These are phyloP conservation scores for Sipha flava DNA, from an alignment of 1,140 invertebrate species.

Conservation along the genomic window DNA sequence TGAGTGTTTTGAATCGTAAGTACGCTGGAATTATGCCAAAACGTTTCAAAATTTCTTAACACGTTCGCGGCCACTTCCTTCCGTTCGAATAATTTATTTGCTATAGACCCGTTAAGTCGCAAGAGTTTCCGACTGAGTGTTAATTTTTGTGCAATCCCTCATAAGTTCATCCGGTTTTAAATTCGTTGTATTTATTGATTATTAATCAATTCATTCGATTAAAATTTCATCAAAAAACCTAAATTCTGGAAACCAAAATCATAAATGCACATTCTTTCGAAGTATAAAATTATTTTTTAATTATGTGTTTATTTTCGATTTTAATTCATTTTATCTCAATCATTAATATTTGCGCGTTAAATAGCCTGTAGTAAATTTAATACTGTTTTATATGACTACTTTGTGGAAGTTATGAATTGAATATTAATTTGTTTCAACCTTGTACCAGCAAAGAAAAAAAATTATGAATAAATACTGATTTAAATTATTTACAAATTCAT, in stretches of 20 bases:
- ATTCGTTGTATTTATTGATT: background rate
- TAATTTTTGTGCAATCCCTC: background rate
- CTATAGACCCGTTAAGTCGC: background rate
- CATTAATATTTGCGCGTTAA: too few relatives aligned
- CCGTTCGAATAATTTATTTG: background rate
- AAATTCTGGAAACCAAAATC: too few relatives aligned
- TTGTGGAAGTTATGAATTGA: background rate
- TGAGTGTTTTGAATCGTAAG: background rate
- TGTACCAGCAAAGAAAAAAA: background rate
- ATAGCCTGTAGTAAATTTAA: background rate
- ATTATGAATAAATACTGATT: background rate
- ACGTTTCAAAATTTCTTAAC: background rate
- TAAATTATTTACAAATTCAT: background rate
- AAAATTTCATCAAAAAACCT: too few relatives aligned
- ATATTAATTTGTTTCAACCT: constrained; percentile 4
- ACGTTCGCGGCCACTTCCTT: constrained; percentile 23
- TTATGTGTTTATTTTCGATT: too few relatives aligned
- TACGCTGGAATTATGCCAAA: background rate
- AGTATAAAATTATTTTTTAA: too few relatives aligned
- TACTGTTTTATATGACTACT: background rate
- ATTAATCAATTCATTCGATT: too few relatives aligned
- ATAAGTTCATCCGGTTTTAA: background rate
- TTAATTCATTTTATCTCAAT: too few relatives aligned
- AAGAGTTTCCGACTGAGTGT: background rate
- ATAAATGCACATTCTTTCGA: too few relatives aligned